Base-by-base conservation (phyloP, 2,797 vertebrate genomes). In the Onychomys arenicola region DNA sequence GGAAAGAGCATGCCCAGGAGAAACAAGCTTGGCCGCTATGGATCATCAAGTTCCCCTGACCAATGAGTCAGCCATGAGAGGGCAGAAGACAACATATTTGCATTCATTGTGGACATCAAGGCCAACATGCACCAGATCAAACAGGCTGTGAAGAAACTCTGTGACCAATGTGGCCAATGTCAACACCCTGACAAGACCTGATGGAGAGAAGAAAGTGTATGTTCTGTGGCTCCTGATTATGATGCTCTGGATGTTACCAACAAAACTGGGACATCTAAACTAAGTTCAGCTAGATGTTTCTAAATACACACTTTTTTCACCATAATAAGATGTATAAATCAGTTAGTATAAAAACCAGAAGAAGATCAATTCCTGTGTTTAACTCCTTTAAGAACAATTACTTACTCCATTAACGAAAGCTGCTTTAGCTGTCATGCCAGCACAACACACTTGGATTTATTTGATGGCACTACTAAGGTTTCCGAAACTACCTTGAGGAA, bases 401-500 rank as follows among this genome's bases (percentile, higher is more conserved):
- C 16, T 37, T 49, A 63, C 17, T 40, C 21, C 43, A 43, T 83
- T 87, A 76, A 76, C 6, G 52, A 95, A 89, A 34, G 21, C 2
- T 32, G 59, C 93, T 63, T 96, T 92, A 65, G 91, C 21, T 63
- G 43, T 83, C 88, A 78, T 40, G 89, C 6, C 82, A 83, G 27
- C 73, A 12, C 5, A 81, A 40, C 21, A 67, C 90, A 75, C 25
- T 29, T 78, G 12, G 29, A 89, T 55, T 87, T 32, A 93, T 13
- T 94, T 87, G 76, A 10, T 27, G 13, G 21, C 37, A 14, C 69
- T 88, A 61, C 25, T 84, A 92, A 93, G 65, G 12, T 85, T 93
- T 94, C 76, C 92, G 29, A 93, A 88, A 67, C 75, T 23, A 23
- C 5, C 84, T 94, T 86, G 52, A 94, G 29, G 88, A 89, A 95